Evolutionary conservation across 2,113 vertebrate genomes (phyloP), one percentile per base, ranked within the genome.

Genomic region (Antigone vipio): DNA sequence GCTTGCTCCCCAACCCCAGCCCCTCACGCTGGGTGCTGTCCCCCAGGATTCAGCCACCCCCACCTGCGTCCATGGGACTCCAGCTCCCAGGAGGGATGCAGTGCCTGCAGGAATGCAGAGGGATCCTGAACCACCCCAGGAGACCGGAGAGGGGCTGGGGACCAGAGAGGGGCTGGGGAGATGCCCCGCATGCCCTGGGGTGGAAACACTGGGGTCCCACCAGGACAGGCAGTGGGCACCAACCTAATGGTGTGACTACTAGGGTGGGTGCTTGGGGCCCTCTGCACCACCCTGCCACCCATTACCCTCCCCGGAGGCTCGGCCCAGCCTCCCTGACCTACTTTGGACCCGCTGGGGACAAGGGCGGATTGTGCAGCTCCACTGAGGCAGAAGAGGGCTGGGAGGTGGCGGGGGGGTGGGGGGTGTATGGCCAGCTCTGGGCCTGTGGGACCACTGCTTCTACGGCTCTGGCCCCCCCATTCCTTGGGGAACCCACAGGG

Each of bases 281-380:
- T 77, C 63, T 63, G 83, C 69, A 52, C 3, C 29, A 58, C 35
- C 9, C n/a, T 81, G 35, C n/a, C 32, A 30, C 79, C n/a, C 26
- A 4, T 20, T 83, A 42, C 56, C 29, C 32, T 90, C 73, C 11
- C 38, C 5, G 3, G 64, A 59, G 68, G 83, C 86, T 91, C 15
- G 1, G 94, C 13, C 79, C 92, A 89, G 91, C 88, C 95, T 96
- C 80, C 38, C 86, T 97, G 96, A 97, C 96, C 96, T 97, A 97
- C 91, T 97, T 97, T 4, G 3, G 79, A 69, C 45, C 79, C 0
- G 5, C 63, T 27, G 68, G 42, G 79, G 63, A 97, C 95, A 97
- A 97, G 59, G 68, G 35, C 0, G 30, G 64, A 95, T 95, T 97
- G 96, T 97, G 55, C 68, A 18, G 56, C 86, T 95, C 93, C 38